Evolutionary conservation across 2,113 vertebrate genomes (phyloP).

Genomic region (Ahaetulla prasina): DNA sequence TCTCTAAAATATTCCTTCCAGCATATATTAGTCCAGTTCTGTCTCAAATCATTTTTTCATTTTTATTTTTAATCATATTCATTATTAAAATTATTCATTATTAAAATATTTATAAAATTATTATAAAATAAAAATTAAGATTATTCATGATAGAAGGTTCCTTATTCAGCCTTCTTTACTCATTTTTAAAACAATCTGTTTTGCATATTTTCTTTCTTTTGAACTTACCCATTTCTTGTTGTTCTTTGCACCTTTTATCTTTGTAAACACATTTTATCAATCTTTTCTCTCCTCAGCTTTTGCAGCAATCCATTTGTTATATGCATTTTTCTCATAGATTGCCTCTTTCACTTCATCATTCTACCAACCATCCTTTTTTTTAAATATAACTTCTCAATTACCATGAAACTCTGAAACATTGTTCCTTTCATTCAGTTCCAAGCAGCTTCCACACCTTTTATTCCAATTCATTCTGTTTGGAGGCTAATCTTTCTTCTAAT

Average conservation of each 20-base stretch:
- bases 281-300: background rate
- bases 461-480: background rate
- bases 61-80: background rate
- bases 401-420: background rate
- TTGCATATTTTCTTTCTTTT: background rate
- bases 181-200: background rate
- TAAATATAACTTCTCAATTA: background rate
- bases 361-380: background rate
- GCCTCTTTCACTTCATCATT: background rate
- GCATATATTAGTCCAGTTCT: background rate
- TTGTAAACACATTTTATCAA: background rate
- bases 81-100: no score
- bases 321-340: background rate
- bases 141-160: background rate
- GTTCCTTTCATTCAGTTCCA: background rate
- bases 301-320: background rate
- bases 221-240: background rate
- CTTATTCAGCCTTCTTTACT: background rate
- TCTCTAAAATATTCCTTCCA: background rate
- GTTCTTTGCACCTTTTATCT: background rate
- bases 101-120: no score
- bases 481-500: background rate
- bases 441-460: background rate
- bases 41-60: background rate
- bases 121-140: no score